Conservation (phyloP, 2,113 vertebrate species). For the Coracopsis vasa region DNA sequence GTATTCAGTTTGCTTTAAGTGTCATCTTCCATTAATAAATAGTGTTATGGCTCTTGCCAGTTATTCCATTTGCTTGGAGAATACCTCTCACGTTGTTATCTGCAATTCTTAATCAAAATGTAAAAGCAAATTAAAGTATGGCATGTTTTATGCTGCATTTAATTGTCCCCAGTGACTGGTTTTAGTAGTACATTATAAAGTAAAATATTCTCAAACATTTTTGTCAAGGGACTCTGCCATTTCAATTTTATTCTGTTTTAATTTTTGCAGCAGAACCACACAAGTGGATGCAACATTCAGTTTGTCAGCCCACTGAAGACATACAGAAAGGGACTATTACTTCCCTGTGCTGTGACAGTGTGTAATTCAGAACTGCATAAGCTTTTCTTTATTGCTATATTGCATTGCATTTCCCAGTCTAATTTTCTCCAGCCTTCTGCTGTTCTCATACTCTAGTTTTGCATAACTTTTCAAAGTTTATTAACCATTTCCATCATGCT, state of each 20-base stretch:
- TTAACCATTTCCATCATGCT: constrained; percentile 16
- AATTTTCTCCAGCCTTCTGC: constrained; percentile 34
- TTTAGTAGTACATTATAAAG: not conserved
- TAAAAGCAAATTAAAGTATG: constrained; percentile 39
- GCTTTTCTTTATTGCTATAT: constrained; percentile 31
- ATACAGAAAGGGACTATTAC: not conserved
- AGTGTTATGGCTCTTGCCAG: constrained; percentile 23
- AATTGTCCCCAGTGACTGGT: not conserved
- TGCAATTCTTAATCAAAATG: constrained; percentile 51
- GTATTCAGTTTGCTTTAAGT: constrained; percentile 1
- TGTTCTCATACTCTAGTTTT: not conserved
- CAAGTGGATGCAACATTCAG: not conserved
- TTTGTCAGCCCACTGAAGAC: constrained; percentile 14
- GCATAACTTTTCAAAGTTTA: constrained; percentile 33
- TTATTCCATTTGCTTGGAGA: constrained; percentile 37
- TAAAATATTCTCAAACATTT: constrained; percentile 45
- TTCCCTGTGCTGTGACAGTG: not conserved
- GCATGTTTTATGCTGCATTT: constrained; percentile 6
- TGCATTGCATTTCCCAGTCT: constrained; percentile 22
- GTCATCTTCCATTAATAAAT: constrained; percentile 20
- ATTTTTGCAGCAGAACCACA: constrained; percentile 9
- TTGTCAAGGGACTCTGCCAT: constrained; percentile 5
- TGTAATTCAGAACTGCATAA: constrained; percentile 32
- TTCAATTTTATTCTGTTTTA: constrained; percentile 37
- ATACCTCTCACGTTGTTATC: constrained; percentile 13